phyloP scores from a whole-genome alignment of 2,113 vertebrate genomes.

The Tretioscincus oriximinensis region DNA sequence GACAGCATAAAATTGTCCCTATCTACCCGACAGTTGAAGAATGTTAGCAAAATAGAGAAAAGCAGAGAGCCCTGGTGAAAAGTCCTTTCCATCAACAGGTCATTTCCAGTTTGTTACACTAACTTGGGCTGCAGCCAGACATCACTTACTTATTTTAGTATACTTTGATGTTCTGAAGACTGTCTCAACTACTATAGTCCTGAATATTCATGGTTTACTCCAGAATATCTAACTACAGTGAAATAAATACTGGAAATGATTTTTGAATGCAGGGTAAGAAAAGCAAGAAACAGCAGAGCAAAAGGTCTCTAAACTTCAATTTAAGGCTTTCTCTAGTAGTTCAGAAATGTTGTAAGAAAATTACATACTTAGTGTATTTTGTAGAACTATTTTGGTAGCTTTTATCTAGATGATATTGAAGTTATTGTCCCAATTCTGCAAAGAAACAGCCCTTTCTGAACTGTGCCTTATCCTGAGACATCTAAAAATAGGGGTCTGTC shows the following conservation, averaged over 20 bases:
- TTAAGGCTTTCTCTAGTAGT: background rate
- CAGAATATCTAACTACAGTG: too few species aligned
- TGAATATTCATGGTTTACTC: too few species aligned
- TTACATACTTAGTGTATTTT: background rate
- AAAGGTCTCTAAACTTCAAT: background rate
- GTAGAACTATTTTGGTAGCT: background rate
- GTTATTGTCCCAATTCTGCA: too few species aligned
- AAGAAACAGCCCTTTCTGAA: background rate
- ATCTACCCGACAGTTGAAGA: rapidly evolving
- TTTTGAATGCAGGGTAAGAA: background rate
- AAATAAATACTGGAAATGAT: too few species aligned
- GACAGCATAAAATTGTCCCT: rapidly evolving
- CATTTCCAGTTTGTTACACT: background rate
- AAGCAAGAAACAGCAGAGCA: background rate
- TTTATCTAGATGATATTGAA: background rate
- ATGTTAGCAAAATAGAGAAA: background rate
- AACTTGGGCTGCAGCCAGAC: too few species aligned
- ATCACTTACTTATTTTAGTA: too few species aligned
- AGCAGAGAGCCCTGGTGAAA: background rate
- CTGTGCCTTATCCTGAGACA: too few species aligned
- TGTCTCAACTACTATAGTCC: too few species aligned
- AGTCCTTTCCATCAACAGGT: background rate
- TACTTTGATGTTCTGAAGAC: too few species aligned
- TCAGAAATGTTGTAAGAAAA: slow-evolving; percentile 6
- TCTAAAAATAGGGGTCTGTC: too few species aligned